Percentiles rank a stretch among this genome's conserved stretches.
These are phyloP conservation scores for Theristicus caerulescens DNA, from an alignment of 2,113 vertebrate species.

Conservation along the genomic window DNA sequence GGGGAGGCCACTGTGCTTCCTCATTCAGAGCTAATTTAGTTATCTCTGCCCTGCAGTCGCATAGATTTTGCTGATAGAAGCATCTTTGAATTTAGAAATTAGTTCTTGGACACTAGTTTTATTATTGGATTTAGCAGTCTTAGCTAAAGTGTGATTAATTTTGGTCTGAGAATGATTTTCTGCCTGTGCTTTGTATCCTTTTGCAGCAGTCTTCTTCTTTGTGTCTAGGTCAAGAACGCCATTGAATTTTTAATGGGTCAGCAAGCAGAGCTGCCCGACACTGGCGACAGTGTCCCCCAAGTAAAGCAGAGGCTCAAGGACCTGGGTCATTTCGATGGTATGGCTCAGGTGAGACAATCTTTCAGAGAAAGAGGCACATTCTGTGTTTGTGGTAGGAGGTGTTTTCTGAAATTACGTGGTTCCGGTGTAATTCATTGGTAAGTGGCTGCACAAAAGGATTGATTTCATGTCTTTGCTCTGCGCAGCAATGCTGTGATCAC, in stretches of 20 bases:
- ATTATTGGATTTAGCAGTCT: background rate
- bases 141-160: background rate
- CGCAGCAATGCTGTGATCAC: background rate
- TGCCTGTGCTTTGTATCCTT: slow-evolving; percentile 23
- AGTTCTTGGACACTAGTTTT: background rate
- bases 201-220: slow-evolving; percentile 10
- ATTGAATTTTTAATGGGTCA: slow-evolving; percentile 81
- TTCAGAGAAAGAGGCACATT: background rate
- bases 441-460: background rate
- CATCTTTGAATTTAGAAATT: background rate
- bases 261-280: slow-evolving; percentile 78
- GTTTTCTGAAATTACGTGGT: background rate
- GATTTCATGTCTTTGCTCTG: background rate
- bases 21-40: slow-evolving; percentile 8
- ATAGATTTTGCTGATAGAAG: background rate
- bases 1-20: background rate
- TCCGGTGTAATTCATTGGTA: background rate
- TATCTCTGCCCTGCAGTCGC: background rate
- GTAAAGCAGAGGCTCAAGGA: slow-evolving; percentile 84
- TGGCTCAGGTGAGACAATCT: slow-evolving; percentile 80
- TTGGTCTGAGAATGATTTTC: background rate
- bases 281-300: slow-evolving; percentile 77
- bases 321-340: slow-evolving; percentile 79
- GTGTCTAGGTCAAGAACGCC: slow-evolving; percentile 82
- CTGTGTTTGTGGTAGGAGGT: background rate